Conservation (phyloP, 2,113 vertebrate genomes). For the Stigmatopora argus region DNA sequence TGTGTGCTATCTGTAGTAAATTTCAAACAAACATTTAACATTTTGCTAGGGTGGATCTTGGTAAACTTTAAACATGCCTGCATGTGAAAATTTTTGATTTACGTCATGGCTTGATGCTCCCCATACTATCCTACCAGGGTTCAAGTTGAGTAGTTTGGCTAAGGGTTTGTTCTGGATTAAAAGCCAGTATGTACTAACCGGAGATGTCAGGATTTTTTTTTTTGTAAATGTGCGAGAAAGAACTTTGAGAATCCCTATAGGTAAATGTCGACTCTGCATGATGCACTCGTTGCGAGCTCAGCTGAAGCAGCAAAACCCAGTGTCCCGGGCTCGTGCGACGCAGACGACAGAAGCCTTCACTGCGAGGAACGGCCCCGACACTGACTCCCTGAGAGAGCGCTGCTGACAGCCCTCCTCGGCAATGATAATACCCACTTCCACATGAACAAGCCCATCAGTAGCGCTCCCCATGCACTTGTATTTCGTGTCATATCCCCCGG, state of each 20-base stretch:
- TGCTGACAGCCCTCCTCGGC: conserved; percentile 57
- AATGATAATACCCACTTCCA: conserved; percentile 63
- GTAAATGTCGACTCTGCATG: conserved; percentile 19
- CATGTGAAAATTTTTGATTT: too few species aligned
- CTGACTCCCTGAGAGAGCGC: conserved; percentile 44
- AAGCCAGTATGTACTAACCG: too few species aligned
- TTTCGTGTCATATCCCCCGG: conserved; percentile 58
- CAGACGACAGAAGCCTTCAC: conserved; percentile 51
- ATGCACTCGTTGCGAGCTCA: conserved; percentile 39
- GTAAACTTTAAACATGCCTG: background rate
- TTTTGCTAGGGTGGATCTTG: background rate
- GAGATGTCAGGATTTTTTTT: background rate
- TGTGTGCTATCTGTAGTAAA: background rate
- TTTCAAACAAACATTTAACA: background rate
- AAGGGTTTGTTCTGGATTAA: too few species aligned
- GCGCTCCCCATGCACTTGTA: conserved; percentile 47
- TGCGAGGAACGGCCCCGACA: conserved; percentile 43
- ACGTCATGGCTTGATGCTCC: too few species aligned
- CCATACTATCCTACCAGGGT: too few species aligned
- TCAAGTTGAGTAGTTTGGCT: too few species aligned
- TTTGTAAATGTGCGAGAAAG: background rate
- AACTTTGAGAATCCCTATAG: conserved; percentile 15
- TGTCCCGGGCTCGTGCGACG: conserved; percentile 29
- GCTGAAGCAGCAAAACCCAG: conserved; percentile 34
- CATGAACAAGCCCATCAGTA: conserved; percentile 59